Conservation (phyloP, 2,113 vertebrate species). For the Onychostoma macrolepis region DNA sequence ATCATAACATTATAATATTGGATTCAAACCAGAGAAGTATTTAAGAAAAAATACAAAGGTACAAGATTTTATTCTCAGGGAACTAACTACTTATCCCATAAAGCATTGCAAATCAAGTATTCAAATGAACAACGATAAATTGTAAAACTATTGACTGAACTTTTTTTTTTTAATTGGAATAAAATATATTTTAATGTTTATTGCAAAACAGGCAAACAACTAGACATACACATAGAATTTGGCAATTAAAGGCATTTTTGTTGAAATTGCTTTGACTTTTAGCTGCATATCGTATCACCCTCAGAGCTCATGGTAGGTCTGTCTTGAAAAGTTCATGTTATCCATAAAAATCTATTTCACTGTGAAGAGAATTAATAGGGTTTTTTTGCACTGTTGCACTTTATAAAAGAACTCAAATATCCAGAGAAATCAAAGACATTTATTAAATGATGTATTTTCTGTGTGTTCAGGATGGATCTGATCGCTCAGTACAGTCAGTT, state of each 20-base stretch:
- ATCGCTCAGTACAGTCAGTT: constrained; percentile 90
- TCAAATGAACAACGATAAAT: neutral
- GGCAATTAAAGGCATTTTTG: too few species aligned
- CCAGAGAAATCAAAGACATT: neutral
- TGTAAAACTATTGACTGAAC: neutral
- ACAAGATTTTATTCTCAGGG: neutral
- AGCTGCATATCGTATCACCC: neutral
- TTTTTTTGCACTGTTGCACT: constrained; percentile 3
- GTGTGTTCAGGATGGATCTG: constrained; percentile 85
- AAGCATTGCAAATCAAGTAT: neutral
- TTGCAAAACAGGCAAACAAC: too few species aligned
- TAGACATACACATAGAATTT: neutral
- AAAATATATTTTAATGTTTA: neutral
- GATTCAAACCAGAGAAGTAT: neutral
- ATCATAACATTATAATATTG: neutral
- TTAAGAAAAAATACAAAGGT: neutral
- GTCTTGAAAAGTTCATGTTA: neutral
- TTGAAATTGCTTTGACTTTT: neutral
- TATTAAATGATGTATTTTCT: neutral
- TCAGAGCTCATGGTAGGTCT: neutral
- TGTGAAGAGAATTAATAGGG: neutral
- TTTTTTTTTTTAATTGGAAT: neutral
- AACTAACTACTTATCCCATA: neutral
- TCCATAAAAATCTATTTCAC: neutral
- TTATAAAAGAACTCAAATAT: neutral